A percentile compares a stretch with the other conserved stretches of the same genome.
phyloP scores from a whole-genome alignment of 2,113 vertebrate species.

The Xenopus tropicalis region UCB_Xtro_10.0 CM004444.2:85422501-85423000 shows the following conservation, averaged over 20 bases:
- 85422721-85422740: conserved; percentile 14
- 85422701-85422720: conserved; percentile 43
- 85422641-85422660: conserved; percentile 41
- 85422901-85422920: conserved; percentile 90
- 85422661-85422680: conserved; percentile 57
- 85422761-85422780: background rate
- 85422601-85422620: conserved; percentile 32
- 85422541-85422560: conserved; percentile 16
- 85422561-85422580: conserved; percentile 44
- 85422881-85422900: conserved; percentile 99
- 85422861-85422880: conserved; percentile 92
- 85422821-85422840: conserved; percentile 87
- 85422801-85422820: conserved; percentile 71
- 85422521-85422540: conserved; percentile 31
- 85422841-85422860: conserved; percentile 93
- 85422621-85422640: conserved; percentile 7
- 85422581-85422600: conserved; percentile 79
- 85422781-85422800: conserved; percentile 51
- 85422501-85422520: conserved; percentile 38
- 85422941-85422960: conserved; percentile 92
- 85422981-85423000: conserved; percentile 92
- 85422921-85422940: conserved; percentile 80
- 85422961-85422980: conserved; percentile 96
- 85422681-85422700: conserved; percentile 71
- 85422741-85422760: too few species aligned